Base-by-base conservation (phyloP, 1,140 invertebrate species). In the Liolophura sinensis region DNA sequence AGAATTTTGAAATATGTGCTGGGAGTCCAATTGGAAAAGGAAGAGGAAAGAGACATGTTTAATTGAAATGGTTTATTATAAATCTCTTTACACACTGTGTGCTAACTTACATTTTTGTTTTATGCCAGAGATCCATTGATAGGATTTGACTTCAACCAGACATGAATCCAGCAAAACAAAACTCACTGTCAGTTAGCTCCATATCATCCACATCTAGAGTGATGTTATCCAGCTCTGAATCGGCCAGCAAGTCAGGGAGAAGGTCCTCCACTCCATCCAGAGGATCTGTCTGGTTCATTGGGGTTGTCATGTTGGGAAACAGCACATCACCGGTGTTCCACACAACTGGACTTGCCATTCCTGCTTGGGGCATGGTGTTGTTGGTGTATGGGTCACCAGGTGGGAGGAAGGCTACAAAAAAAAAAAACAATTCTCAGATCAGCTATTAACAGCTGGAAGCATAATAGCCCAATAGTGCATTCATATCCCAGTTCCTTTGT, bases 251-350 rank as follows among this genome's bases (percentile, higher is more conserved):
- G 31, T 72, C 72, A 15, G 71, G 69, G 51, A 79, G 67, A 22
- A 76, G 59, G 40, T 73, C 73, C 31, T 71, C 69, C 25, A 75
- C 60, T 59, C 74, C 70, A 20, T 72, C 67, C 0, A 73, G 25
- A 25, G 70, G 47, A 11, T 68, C 62, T 16, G 64, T 60, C 25
- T 72, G 56, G 24, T 70, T 74, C 9, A 69, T 62, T 11, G 61
- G 55, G 48, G 64, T 68, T 40, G 71, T 67, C 18, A 71, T 65
- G 59, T 77, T 78, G 15, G 70, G 68, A 47, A 78, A 76, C 25
- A 78, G 60, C n/a, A 74, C 47, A 54, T 75, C 71, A 20, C 59
- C 57, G 6, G 66, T 62, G n/a, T 74, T 73, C 72, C 69, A 74
- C 20, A 72, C 73, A 14, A 74, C 27, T 9, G 67, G 49, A 14